Percentiles rank a stretch among this genome's conserved stretches.
Conservation (phyloP, 2,797 vertebrate species). For the Falco biarmicus region DNA sequence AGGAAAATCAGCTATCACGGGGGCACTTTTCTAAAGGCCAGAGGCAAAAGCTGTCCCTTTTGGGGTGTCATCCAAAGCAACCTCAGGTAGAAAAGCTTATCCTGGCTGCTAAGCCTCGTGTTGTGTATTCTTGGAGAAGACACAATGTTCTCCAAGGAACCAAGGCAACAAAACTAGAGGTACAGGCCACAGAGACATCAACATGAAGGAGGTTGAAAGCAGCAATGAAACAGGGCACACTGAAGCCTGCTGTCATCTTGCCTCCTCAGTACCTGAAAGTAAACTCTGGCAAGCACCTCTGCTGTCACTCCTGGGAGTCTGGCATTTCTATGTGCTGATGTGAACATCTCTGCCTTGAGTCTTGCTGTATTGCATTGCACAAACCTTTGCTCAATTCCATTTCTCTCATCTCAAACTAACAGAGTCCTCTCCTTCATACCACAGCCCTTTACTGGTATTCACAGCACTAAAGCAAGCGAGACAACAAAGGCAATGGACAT, state of each 20-base stretch:
- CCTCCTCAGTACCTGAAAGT: not conserved
- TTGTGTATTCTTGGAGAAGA: not conserved
- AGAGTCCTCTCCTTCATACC: not conserved
- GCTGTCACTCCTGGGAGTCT: not conserved
- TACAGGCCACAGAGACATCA: not conserved
- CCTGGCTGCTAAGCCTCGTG: not conserved
- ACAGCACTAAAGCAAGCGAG: not conserved
- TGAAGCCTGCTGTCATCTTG: not conserved
- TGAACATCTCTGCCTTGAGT: not conserved
- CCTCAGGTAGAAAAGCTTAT: not conserved
- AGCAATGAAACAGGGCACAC: not conserved
- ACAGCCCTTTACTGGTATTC: not conserved
- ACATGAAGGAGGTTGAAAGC: not conserved
- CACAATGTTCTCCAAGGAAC: not conserved
- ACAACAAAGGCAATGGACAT: not conserved
- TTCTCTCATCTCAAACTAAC: not conserved
- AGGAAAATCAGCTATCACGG: not conserved
- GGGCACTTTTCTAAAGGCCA: not conserved
- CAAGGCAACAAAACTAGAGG: not conserved
- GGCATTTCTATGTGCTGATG: accelerated
- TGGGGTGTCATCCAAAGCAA: not conserved
- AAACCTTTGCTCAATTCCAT: not conserved
- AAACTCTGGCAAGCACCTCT: not conserved
- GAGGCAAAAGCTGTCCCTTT: not conserved
- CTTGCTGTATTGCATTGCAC: not conserved